Evolutionary conservation across 1,140 invertebrate genomes (phyloP).

Genomic region (Amyelois transitella): DNA sequence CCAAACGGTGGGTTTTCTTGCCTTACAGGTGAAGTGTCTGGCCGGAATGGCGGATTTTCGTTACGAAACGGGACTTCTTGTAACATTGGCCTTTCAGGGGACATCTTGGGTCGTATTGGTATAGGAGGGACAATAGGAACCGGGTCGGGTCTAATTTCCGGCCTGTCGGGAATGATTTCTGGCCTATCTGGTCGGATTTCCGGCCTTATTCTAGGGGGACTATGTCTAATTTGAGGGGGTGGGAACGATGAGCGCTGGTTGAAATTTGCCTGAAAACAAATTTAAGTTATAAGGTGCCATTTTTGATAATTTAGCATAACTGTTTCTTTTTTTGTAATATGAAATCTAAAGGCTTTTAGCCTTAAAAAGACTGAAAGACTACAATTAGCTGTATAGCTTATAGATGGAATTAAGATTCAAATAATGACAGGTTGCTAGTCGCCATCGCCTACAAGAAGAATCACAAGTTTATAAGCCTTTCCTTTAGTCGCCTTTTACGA

Average conservation of each 20-base stretch:
- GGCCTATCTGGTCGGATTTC: constrained; percentile 9
- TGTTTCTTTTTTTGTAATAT: too few species aligned
- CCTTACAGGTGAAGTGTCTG: constrained; percentile 13
- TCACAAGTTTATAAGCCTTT: too few species aligned
- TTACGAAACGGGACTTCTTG: constrained; percentile 30
- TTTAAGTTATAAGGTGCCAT: not conserved
- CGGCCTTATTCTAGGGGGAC: constrained; percentile 17
- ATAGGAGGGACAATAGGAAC: not conserved
- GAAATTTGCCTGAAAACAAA: constrained; percentile 40
- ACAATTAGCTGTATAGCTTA: too few species aligned
- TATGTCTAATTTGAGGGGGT: constrained; percentile 27
- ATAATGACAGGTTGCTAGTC: too few species aligned
- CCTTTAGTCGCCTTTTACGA: too few species aligned
- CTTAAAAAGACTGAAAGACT: too few species aligned
- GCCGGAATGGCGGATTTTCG: constrained; percentile 15
- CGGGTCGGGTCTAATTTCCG: constrained; percentile 7
- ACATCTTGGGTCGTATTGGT: constrained; percentile 23
- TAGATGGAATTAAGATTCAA: too few species aligned
- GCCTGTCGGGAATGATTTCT: too few species aligned
- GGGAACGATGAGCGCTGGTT: constrained; percentile 41
- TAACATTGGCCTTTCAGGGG: constrained; percentile 22
- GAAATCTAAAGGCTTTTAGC: too few species aligned
- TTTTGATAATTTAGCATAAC: not conserved
- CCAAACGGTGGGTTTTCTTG: constrained; percentile 15
- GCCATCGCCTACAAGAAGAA: too few species aligned